Evolutionary conservation across 2,888 invertebrate species (phyloP), one percentile per base, ranked within the genome.

Genomic region (Dysmachus trigonus): DNA sequence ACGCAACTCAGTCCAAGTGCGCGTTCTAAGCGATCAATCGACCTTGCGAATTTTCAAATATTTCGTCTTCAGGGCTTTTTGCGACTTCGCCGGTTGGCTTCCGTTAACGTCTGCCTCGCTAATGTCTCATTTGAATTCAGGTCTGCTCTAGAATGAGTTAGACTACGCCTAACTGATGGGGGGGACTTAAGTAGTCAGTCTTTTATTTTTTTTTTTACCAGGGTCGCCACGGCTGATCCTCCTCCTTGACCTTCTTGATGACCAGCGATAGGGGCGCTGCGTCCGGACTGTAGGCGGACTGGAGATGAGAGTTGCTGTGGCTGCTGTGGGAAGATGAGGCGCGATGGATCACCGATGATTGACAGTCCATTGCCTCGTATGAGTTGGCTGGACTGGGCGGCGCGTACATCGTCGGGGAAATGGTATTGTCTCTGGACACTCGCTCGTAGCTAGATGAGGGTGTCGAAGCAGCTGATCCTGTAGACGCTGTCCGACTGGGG

Each of bases 211-310:
- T 10, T 13, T 41, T 15, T 90, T 89, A 96, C 97, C 96, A 97
- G 2, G 96, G 96, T 90, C 96, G 93, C 96, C 97, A 97, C 33
- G 96, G 96, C 90, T 95, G 95, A 73, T 96, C 96, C 90, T 95
- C 96, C 87, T 94, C 93, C 87, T 92, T 92, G 86, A 93, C 93
- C 93, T 94, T 95, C 90, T 94, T 94, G 89, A 96, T 96, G 22
- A 96, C 96, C 88, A 96, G 92, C 4, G 96, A 95, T 38, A 96
- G 92, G 0, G 96, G 96, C 82, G 92, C 93, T 13, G 84, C 87
- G 73, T 88, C 88, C 6, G 88, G 88, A 85, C 88, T 88, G 47
- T 87, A 88, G 8, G 87, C 79, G 22, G 87, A 86, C 13, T 87
- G 86, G 6, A 85, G 41, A 22, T 86, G 81, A 2, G 30, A 74